Base-by-base conservation (phyloP, 2,113 vertebrate genomes). In the Carassius carassius region DNA sequence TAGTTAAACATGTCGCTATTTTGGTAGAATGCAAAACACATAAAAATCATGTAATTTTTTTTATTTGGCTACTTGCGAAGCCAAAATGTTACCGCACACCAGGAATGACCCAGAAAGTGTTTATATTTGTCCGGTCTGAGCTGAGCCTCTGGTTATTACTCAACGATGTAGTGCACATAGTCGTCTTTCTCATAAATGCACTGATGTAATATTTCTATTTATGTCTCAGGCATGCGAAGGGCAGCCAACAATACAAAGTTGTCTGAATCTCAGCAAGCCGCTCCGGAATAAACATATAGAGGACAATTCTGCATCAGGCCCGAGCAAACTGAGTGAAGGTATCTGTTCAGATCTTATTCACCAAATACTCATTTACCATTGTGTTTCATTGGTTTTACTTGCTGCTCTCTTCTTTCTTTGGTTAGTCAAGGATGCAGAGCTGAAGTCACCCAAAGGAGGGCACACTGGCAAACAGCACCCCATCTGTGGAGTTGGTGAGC, bases 271-370 rank as follows among this genome's bases (percentile, higher is more conserved):
- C 25, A 93, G 84, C 89, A 97, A 97, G 93, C 97, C 96, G 0
- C 94, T 97, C 74, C 95, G 96, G 79, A 95, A 98, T 82, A 96
- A 94, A 87, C 96, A 95, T 90, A 90, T 94, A 96, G 96, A 97
- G 70, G 93, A 92, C 86, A 97, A 95, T 89, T 93, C 94, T 44
- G 93, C 94, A 84, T 94, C 93, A 86, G 93, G 12, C 12, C 47
- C 13, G 12, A 49, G 89, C 90, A 95, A 92, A 89, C 92, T 90
- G 69, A 93, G 91, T 85, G 94, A 96, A 90, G 96, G 96, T 96
- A 56, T 16, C 19, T 3, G 19, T 35, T 44, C 2, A 69, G 25
- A 44, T 62, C 10, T 21, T 67, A 82, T 19, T 65, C 69, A 70
- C n/a, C 29, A 13, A 13, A n/a, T 82, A 81, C n/a, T 62, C 67